Base-by-base conservation (phyloP, 2,888 invertebrate genomes). In the Plemyria rubiginata region DNA sequence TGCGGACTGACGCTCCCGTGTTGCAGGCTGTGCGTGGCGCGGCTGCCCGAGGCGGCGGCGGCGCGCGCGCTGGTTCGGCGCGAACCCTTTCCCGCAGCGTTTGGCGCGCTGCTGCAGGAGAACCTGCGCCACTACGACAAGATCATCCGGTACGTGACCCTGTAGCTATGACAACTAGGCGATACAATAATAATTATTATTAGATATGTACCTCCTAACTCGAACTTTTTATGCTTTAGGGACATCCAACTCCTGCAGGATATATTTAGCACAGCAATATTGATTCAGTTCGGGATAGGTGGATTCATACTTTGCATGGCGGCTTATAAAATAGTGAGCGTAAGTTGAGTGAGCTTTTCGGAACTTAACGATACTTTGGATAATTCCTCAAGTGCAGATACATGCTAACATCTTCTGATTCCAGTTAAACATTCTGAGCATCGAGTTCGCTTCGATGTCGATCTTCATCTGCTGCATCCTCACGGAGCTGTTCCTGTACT, bases 391-490 rank as follows among this genome's bases (percentile, higher is more conserved):
- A 22, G 22, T 22, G 22, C 22, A 22, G 2, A 8, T 13, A 15
- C 43, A 6, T 15, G 7, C 41, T 0, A 6, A 13, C 13, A 9
- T 49, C 0, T 15, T 51, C 3, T 46, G 4, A 45, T 65, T 73
- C 36, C 78, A 90, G 90, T 59, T 90, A 68, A 78, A 68, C 60
- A 73, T 86, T 52, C 61, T 84, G 51, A 91, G 87, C 72, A 73
- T 92, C 48, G 91, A 93, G 77, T 93, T 94, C 62, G 84, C 90
- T 1, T 94, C 94, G 9, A 92, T 93, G 88, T 77, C 85, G 0
- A 80, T 94, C 12, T 94, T 94, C 78, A 90, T 93, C 62, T 75
- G 78, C 51, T 94, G 94, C 74, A 94, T 94, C 76, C 79, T 94
- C 15, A 84, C 92, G 8, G 93, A 94, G 79, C 81, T 94, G 70